Base-by-base conservation (phyloP, 1,140 invertebrate genomes). In the Muscidifurax raptorellus region DNA sequence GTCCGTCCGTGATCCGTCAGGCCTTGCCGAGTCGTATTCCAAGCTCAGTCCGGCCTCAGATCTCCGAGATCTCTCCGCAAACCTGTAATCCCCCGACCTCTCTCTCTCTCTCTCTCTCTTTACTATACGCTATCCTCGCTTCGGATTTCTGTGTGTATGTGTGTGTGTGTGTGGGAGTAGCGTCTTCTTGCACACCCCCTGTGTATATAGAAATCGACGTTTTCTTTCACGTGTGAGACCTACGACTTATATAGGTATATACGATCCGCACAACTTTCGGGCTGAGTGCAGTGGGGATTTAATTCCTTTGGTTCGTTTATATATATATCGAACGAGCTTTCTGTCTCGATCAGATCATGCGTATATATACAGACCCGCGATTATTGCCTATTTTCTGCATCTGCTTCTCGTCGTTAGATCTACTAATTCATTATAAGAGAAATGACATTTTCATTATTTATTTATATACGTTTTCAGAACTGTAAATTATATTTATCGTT, bases 11-110 rank as follows among this genome's bases (percentile, higher is more conserved):
- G 74, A 83, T 79, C 66, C 76, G 67, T 89, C 84, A 28, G 36
- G 44, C 69, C 72, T 30, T 28, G 25, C 44, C 71, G 40, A 67
- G 79, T 71, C 86, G 64, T 72, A 59, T 72, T 90, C 89, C 88
- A 91, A 91, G 90, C 88, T 86, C 89, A 90, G 89, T 85, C 89
- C 87, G 88, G 90, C 87, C 89, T 91, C 90, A 91, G 89, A 92
- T 92, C 91, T 90, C 52, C 52, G 52, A 90, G 88, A 91, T 91
- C 91, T 92, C 90, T 91, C 90, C 90, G 90, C 91, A 91, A 92
- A 92, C 91, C 91, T 92, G 91, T 92, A 92, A 92, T 92, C 91
- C 91, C 86, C 85, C 86, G 83, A 82, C 77, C 83, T 85, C 83
- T 74, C 75, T 22, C 22, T 59, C 52, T 59, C 18, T 52, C 15